A percentile compares a stretch with the other conserved stretches of the same genome.
These are phyloP conservation scores for Bombus difficillimus DNA, from an alignment of 1,140 invertebrate species.

Conservation along the genomic window DNA sequence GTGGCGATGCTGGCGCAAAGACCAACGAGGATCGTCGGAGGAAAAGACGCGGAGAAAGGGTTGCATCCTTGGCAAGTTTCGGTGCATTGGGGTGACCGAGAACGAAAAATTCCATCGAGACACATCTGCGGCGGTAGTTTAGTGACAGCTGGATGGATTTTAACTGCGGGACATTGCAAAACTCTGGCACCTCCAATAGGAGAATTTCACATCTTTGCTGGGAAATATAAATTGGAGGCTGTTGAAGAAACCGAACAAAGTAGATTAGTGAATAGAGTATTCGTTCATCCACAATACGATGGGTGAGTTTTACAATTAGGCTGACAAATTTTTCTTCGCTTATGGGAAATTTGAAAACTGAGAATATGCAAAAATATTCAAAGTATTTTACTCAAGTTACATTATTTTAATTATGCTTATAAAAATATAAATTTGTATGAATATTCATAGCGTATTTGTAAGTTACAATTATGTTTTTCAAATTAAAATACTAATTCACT, in stretches of 20 bases:
- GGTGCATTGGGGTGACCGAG: conserved; percentile 71
- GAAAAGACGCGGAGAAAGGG: conserved; percentile 67
- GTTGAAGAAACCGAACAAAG: conserved; percentile 78
- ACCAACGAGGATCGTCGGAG: conserved; percentile 69
- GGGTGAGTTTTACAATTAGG: conserved; percentile 58
- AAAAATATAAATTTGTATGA: too few species aligned
- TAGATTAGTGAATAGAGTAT: conserved; percentile 67
- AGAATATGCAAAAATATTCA: not conserved
- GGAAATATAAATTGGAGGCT: conserved; percentile 75
- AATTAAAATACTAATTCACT: not conserved
- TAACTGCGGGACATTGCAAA: conserved; percentile 83
- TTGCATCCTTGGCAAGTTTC: conserved; percentile 80
- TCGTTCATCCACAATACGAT: conserved; percentile 71
- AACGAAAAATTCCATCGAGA: conserved; percentile 46
- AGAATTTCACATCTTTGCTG: conserved; percentile 74
- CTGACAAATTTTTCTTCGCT: too few species aligned
- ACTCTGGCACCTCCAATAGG: conserved; percentile 61
- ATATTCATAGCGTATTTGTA: too few species aligned
- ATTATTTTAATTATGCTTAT: too few species aligned
- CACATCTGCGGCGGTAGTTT: conserved; percentile 84
- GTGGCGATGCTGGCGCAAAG: conserved; percentile 60
- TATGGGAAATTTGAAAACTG: not conserved
- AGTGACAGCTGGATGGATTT: conserved; percentile 79
- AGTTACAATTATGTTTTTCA: not conserved
- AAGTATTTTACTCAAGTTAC: not conserved